Conservation (phyloP, 2,797 vertebrate genomes). For the Dromococcyx pavoninus region DNA sequence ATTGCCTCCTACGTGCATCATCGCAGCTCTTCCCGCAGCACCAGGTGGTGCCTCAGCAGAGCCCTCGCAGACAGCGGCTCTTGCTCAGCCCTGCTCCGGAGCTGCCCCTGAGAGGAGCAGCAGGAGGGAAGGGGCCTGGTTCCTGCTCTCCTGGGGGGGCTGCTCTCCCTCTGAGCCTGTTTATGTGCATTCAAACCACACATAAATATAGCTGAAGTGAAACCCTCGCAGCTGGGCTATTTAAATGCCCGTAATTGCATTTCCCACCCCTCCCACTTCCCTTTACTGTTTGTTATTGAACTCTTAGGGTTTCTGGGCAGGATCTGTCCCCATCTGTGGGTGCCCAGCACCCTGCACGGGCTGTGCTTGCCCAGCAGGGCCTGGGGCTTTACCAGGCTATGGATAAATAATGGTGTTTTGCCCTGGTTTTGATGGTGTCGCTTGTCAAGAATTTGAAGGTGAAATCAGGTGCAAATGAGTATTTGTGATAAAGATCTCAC, state of each 20-base stretch:
- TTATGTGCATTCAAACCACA: accelerated
- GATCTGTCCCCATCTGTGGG: not conserved
- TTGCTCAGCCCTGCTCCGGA: not conserved
- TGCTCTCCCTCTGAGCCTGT: accelerated
- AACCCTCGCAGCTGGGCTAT: not conserved
- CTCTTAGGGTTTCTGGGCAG: not conserved
- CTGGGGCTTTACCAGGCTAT: accelerated
- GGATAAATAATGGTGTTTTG: accelerated
- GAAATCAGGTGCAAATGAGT: not conserved
- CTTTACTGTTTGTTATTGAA: accelerated
- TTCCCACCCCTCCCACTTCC: not conserved
- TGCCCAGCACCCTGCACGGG: not conserved
- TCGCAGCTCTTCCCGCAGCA: not conserved
- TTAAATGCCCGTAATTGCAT: not conserved
- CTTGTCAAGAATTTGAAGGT: accelerated
- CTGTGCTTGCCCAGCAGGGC: accelerated
- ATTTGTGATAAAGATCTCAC: not conserved
- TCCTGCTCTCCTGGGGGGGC: not conserved
- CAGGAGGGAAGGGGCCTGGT: accelerated
- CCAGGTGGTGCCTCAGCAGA: not conserved
- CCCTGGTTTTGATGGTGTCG: not conserved
- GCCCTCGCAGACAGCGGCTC: accelerated
- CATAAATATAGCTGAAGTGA: not conserved
- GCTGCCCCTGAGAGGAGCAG: not conserved
- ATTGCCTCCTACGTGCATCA: not conserved